phyloP scores from a whole-genome alignment of 2,888 invertebrate genomes.

The Drosophila seclusa region DNA sequence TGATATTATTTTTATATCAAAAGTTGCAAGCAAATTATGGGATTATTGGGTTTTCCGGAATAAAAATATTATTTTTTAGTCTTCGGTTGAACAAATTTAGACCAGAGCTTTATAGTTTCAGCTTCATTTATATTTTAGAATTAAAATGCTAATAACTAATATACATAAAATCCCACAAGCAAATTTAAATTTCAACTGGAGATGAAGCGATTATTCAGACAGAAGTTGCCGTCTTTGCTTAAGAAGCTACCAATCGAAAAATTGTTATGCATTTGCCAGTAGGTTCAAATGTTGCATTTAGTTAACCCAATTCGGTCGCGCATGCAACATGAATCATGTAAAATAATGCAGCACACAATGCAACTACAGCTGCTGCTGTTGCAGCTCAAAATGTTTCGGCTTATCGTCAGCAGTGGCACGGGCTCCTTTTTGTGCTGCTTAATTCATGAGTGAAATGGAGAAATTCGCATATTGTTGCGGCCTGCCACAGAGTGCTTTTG shows the following conservation, averaged over 20 bases:
- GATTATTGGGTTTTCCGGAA: neutral
- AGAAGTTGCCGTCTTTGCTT: neutral
- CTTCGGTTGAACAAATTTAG: no score
- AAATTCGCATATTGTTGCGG: slow-evolving; percentile 31
- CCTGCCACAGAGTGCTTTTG: slow-evolving; percentile 17
- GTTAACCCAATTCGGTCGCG: slow-evolving; percentile 58
- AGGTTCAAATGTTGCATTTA: slow-evolving; percentile 56
- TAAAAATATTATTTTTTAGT: neutral
- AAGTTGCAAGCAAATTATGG: neutral
- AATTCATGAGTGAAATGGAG: slow-evolving; percentile 26
- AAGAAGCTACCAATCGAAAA: slow-evolving; percentile 37
- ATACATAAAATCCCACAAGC: neutral
- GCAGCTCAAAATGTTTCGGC: slow-evolving; percentile 32
- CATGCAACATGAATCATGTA: slow-evolving; percentile 67
- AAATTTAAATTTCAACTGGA: slow-evolving; percentile 2
- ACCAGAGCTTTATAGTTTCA: neutral
- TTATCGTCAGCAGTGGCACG: slow-evolving; percentile 41
- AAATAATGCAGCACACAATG: slow-evolving; percentile 50
- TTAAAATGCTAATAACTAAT: neutral
- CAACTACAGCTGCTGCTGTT: slow-evolving; percentile 16
- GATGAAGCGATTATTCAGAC: slow-evolving; percentile 3
- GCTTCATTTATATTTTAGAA: neutral
- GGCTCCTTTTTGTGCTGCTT: slow-evolving; percentile 23
- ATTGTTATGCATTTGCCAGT: slow-evolving; percentile 39
- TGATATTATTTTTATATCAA: neutral